Evolutionary conservation across 2,113 vertebrate species (phyloP).

Genomic region (Oenanthe melanoleuca): DNA sequence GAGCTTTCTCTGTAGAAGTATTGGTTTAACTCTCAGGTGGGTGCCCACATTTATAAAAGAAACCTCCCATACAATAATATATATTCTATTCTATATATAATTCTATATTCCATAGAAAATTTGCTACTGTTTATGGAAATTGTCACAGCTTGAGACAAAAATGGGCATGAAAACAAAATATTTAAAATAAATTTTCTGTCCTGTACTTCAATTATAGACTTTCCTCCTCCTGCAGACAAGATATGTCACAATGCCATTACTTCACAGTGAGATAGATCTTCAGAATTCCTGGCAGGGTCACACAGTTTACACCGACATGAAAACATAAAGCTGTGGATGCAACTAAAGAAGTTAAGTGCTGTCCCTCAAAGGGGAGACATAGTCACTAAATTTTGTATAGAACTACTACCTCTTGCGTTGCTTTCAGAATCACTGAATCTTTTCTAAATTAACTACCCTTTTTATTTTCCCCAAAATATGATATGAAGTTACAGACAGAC

Average conservation of each 20-base stretch:
- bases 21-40: neutral
- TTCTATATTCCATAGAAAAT: neutral
- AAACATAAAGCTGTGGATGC: neutral
- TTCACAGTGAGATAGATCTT: neutral
- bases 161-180: neutral
- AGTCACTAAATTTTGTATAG: neutral
- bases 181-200: neutral
- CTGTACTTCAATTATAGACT: neutral
- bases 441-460: neutral
- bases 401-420: neutral
- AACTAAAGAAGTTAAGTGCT: neutral
- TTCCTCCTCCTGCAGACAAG: neutral
- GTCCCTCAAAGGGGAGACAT: neutral
- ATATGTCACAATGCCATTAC: neutral
- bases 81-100: neutral
- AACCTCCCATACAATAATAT: neutral
- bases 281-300: neutral
- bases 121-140: neutral
- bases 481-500: neutral
- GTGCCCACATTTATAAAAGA: neutral
- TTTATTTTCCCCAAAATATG: neutral
- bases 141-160: neutral
- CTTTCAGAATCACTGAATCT: neutral
- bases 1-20: neutral
- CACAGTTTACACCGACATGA: neutral